phyloP scores from a whole-genome alignment of 2,113 vertebrate genomes.

The Chionodraco myersi region DNA sequence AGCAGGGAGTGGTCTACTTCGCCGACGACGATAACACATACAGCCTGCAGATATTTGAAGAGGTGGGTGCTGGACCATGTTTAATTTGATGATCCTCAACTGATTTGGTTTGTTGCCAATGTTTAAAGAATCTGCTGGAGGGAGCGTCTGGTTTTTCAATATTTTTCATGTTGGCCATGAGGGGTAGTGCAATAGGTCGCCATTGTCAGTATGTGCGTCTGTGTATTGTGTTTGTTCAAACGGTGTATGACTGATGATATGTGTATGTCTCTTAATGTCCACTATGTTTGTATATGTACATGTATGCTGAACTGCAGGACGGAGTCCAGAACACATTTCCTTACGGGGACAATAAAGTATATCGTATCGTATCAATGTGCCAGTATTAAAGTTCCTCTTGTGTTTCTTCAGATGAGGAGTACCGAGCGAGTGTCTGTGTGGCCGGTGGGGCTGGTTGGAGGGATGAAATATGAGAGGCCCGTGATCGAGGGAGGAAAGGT shows the following conservation, averaged over 20 bases:
- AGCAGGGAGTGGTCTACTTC: conserved; percentile 86
- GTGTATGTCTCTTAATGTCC: too few species aligned
- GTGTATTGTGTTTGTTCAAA: too few species aligned
- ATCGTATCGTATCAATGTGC: not conserved
- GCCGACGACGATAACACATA: conserved; percentile 90
- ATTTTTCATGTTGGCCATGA: too few species aligned
- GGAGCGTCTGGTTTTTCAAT: not conserved
- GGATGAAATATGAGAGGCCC: conserved; percentile 91
- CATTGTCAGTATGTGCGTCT: too few species aligned
- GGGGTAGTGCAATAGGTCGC: too few species aligned
- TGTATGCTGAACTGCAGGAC: too few species aligned
- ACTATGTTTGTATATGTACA: too few species aligned
- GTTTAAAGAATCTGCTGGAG: rapidly evolving
- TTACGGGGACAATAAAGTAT: too few species aligned
- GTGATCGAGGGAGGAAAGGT: conserved; percentile 89
- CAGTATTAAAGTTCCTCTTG: not conserved
- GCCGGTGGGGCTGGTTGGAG: conserved; percentile 93
- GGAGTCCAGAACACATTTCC: too few species aligned
- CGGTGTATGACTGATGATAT: too few species aligned
- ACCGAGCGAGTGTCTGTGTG: conserved; percentile 90
- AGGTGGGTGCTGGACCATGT: conserved; percentile 70
- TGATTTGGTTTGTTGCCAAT: not conserved
- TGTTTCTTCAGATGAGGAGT: conserved; percentile 87
- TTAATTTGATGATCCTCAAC: not conserved
- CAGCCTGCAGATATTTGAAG: conserved; percentile 86